phyloP scores from a whole-genome alignment of 23 tunicate genomes.

The Trididemnum miniatum region DNA sequence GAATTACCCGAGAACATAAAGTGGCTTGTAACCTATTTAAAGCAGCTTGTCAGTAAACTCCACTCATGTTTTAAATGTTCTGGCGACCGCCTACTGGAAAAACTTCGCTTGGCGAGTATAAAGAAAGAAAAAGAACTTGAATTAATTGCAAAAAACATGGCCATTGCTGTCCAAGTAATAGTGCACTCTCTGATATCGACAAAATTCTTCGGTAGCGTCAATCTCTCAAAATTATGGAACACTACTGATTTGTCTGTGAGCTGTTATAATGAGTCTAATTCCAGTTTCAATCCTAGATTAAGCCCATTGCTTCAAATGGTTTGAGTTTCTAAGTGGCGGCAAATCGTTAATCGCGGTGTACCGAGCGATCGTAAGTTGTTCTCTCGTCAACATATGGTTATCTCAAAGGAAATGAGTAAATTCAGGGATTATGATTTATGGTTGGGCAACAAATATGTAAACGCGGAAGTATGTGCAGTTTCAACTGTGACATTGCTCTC shows the following conservation, averaged over 20 bases:
- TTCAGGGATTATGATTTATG: too few species aligned
- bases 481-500: too few species aligned
- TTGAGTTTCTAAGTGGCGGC: neutral
- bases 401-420: too few species aligned
- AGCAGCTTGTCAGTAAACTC: slow-evolving; percentile 35
- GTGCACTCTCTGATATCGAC: slow-evolving; percentile 12
- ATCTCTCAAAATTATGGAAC: too few species aligned
- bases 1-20: slow-evolving; percentile 40
- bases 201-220: neutral
- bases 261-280: too few species aligned
- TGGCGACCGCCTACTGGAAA: slow-evolving; percentile 29
- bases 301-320: slow-evolving; percentile 17
- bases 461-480: too few species aligned
- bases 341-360: too few species aligned
- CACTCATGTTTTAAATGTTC: slow-evolving; percentile 43
- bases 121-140: slow-evolving; percentile 18
- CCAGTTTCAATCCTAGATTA: neutral
- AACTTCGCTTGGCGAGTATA: slow-evolving; percentile 10
- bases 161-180: slow-evolving; percentile 40
- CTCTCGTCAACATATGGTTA: too few species aligned
- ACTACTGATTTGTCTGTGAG: neutral
- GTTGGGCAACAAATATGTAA: too few species aligned
- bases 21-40: slow-evolving; percentile 43
- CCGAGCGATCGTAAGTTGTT: too few species aligned
- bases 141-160: slow-evolving; percentile 25